Evolutionary conservation across 2,797 vertebrate genomes (phyloP).

Genomic region (Ctenochaetus hawaiiensis): DNA sequence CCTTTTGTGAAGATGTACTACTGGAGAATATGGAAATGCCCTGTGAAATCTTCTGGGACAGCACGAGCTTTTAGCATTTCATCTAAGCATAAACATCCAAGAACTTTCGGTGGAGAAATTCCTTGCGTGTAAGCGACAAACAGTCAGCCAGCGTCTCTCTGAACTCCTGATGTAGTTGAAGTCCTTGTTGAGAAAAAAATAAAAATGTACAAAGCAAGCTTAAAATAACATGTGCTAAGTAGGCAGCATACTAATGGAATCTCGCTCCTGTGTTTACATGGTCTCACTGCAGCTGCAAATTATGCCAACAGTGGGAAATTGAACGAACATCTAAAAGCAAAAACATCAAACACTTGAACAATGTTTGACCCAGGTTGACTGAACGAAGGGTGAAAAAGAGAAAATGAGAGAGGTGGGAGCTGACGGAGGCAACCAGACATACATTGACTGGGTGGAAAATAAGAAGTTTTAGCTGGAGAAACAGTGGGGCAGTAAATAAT

Average conservation of each 20-base stretch:
- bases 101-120: slow-evolving; percentile 54
- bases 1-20: slow-evolving; percentile 53
- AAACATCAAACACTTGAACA: slow-evolving; percentile 26
- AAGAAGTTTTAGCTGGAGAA: neutral
- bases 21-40: slow-evolving; percentile 55
- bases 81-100: slow-evolving; percentile 55
- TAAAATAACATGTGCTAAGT: slow-evolving; percentile 41
- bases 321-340: slow-evolving; percentile 18
- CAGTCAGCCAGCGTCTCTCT: slow-evolving; percentile 30
- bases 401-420: neutral
- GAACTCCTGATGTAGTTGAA: slow-evolving; percentile 57
- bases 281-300: slow-evolving; percentile 22
- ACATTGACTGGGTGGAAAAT: slow-evolving; percentile 19
- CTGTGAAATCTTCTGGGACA: slow-evolving; percentile 60
- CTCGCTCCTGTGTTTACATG: slow-evolving; percentile 41
- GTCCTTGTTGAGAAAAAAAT: slow-evolving; percentile 43
- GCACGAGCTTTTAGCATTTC: slow-evolving; percentile 69
- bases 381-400: neutral
- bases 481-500: slow-evolving; percentile 39
- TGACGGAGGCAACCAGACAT: neutral
- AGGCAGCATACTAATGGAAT: slow-evolving; percentile 44
- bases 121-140: slow-evolving; percentile 39
- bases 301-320: slow-evolving; percentile 23
- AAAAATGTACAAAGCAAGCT: slow-evolving; percentile 40
- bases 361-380: slow-evolving; percentile 5